Conservation (phyloP, 2,888 invertebrate species). For the Meghimatium bilineatum region DNA sequence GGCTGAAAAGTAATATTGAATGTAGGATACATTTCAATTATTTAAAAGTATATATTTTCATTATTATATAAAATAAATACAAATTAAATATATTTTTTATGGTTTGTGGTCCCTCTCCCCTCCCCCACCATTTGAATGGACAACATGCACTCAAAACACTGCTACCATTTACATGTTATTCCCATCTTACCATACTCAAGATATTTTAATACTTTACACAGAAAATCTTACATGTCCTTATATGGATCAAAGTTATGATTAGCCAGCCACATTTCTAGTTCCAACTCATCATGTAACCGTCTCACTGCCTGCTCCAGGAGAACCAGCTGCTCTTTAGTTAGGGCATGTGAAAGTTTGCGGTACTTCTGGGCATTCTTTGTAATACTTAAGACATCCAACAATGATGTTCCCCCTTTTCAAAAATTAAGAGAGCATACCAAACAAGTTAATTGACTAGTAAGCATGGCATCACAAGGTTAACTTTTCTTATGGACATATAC, state of each 20-base stretch:
- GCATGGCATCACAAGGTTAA: not conserved
- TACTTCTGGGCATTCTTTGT: conserved; percentile 18
- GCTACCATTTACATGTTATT: too few species aligned
- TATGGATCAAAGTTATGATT: conserved; percentile 11
- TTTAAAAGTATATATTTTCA: too few species aligned
- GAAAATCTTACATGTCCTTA: conserved; percentile 29
- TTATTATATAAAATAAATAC: too few species aligned
- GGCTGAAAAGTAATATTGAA: too few species aligned
- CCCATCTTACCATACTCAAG: too few species aligned
- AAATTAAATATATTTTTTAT: too few species aligned
- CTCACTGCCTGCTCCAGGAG: conserved; percentile 28
- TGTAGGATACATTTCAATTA: too few species aligned
- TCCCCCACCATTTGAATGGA: too few species aligned
- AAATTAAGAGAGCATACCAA: not conserved
- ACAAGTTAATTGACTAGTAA: not conserved
- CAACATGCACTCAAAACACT: too few species aligned
- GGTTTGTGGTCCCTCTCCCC: too few species aligned
- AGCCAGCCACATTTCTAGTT: conserved; percentile 43
- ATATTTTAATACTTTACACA: too few species aligned
- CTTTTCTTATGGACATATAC: too few species aligned
- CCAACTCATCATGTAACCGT: conserved; percentile 33
- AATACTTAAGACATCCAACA: conserved; percentile 15
- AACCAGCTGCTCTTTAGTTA: conserved; percentile 32
- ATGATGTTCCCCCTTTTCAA: conserved; percentile 32
- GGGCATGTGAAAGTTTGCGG: conserved; percentile 9